phyloP scores from a whole-genome alignment of 2,888 invertebrate species.

The Axea sp. region DNA sequence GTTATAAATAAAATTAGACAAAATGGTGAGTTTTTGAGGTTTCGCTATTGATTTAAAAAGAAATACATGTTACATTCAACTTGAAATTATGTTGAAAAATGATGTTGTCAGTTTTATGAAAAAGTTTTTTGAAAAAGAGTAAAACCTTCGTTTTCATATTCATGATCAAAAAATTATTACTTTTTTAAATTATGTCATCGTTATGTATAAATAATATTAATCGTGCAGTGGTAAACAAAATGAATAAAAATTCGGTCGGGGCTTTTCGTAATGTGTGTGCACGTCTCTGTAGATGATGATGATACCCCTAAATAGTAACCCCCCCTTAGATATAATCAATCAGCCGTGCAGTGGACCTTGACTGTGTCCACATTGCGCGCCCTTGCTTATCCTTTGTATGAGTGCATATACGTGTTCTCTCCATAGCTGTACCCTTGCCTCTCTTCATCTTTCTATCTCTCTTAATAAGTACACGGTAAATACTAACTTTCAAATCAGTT shows the following conservation, averaged over 20 bases:
- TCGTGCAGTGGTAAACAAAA: too few species aligned
- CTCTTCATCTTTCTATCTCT: slow-evolving; percentile 43
- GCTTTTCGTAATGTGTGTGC: slow-evolving; percentile 58
- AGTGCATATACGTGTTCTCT: slow-evolving; percentile 52
- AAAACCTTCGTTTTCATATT: too few species aligned
- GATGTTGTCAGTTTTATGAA: too few species aligned
- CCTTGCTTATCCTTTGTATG: slow-evolving; percentile 64
- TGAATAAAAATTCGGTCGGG: slow-evolving; percentile 44
- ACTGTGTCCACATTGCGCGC: slow-evolving; percentile 79
- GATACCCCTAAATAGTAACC: slow-evolving; percentile 78
- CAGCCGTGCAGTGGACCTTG: slow-evolving; percentile 78
- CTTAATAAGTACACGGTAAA: slow-evolving; percentile 60
- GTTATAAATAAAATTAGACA: too few species aligned
- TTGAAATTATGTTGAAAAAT: too few species aligned
- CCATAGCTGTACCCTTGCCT: slow-evolving; percentile 26
- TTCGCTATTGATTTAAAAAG: too few species aligned
- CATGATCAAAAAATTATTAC: too few species aligned
- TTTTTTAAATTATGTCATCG: too few species aligned
- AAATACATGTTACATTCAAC: too few species aligned
- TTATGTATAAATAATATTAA: too few species aligned
- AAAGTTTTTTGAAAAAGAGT: too few species aligned
- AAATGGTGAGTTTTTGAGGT: too few species aligned
- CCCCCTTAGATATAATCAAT: slow-evolving; percentile 78
- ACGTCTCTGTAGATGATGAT: slow-evolving; percentile 62
- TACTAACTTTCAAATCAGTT: slow-evolving; percentile 53